phyloP scores from a whole-genome alignment of 2,888 invertebrate species.

The Cotesia congregata region DNA sequence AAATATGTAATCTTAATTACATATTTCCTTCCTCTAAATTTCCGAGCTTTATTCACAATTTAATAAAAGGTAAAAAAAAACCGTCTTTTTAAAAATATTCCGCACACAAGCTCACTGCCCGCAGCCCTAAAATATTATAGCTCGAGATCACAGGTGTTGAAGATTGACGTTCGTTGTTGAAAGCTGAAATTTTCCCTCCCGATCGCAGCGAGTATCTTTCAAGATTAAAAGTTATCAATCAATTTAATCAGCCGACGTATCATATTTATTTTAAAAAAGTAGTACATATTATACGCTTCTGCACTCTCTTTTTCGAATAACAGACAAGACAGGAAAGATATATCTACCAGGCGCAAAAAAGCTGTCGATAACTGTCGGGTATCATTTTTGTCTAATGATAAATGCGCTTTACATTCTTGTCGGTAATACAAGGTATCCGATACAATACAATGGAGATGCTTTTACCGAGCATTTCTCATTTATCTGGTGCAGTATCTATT shows the following conservation, averaged over 20 bases:
- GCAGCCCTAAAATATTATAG: background rate
- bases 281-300: background rate
- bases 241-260: slow-evolving; percentile 24
- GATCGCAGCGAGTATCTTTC: slow-evolving; percentile 1
- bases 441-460: background rate
- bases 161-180: slow-evolving; percentile 6
- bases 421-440: background rate
- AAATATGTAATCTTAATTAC: no score
- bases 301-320: background rate
- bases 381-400: slow-evolving; percentile 32
- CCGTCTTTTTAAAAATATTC: background rate
- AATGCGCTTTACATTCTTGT: slow-evolving; percentile 27
- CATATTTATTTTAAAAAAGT: slow-evolving; percentile 5
- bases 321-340: slow-evolving; percentile 21
- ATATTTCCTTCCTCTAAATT: background rate
- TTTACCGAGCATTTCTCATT: slow-evolving; percentile 23
- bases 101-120: no score
- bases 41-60: background rate
- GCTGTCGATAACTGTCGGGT: slow-evolving; percentile 17
- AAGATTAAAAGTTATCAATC: slow-evolving; percentile 25
- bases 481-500: background rate
- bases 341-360: slow-evolving; percentile 4
- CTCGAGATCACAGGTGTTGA: slow-evolving; percentile 7
- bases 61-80: background rate
- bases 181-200: slow-evolving; percentile 28